Evolutionary conservation across 2,113 vertebrate species (phyloP).

Genomic region (Leptobrachium ailaonicum): DNA sequence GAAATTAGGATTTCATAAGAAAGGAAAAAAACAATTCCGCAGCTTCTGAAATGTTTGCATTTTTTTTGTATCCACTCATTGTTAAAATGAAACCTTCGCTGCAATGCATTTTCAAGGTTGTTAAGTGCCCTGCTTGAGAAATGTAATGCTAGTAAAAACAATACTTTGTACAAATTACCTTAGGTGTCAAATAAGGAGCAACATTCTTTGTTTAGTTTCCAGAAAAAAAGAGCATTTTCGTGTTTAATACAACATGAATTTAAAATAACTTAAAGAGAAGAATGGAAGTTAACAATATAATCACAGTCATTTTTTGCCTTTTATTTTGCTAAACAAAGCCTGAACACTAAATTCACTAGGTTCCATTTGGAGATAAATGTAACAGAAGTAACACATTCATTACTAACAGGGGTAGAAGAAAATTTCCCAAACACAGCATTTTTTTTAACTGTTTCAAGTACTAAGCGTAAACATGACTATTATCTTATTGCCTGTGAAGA

Average conservation of each 20-base stretch:
- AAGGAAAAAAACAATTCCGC: too few relatives aligned
- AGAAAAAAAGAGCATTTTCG: slow-evolving; percentile 35
- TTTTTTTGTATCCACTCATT: too few relatives aligned
- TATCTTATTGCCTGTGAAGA: too few relatives aligned
- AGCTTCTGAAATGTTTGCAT: too few relatives aligned
- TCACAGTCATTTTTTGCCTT: slow-evolving; percentile 31
- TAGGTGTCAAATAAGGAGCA: slow-evolving; percentile 21
- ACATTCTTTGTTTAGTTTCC: slow-evolving; percentile 32
- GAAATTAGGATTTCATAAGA: too few relatives aligned
- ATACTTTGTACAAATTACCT: slow-evolving; percentile 28
- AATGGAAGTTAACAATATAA: slow-evolving; percentile 36
- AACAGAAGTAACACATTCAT: not conserved
- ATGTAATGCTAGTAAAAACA: slow-evolving; percentile 16
- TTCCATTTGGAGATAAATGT: not conserved
- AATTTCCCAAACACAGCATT: not conserved
- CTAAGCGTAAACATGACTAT: too few relatives aligned
- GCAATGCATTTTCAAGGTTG: not conserved
- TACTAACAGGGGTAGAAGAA: not conserved
- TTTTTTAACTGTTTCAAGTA: not conserved
- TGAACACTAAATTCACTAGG: not conserved
- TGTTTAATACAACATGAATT: slow-evolving; percentile 35
- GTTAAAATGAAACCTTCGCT: too few relatives aligned
- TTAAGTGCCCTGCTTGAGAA: slow-evolving; percentile 10
- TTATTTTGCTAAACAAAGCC: slow-evolving; percentile 39
- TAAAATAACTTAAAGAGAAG: slow-evolving; percentile 26